Base-by-base conservation (phyloP, 2,888 invertebrate genomes). In the Drosophila mettleri region DNA sequence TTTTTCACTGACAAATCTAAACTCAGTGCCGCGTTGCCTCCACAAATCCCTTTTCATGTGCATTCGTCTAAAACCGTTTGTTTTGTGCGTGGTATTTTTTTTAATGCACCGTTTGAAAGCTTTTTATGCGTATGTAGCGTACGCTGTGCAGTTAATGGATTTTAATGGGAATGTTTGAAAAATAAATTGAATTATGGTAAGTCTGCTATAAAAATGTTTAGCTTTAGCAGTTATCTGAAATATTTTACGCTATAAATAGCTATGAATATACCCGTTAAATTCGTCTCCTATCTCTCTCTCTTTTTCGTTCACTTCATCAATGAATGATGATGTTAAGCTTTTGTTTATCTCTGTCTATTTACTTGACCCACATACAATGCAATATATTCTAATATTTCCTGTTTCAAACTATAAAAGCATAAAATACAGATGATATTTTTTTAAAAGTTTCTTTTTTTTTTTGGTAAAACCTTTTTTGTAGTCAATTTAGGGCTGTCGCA, bases 1-100 rank as follows among this genome's bases (percentile, higher is more conserved):
- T 9, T 41, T 24, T 83, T 83, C 65, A 78, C 71, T 84, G 78
- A 75, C 48, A 54, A 67, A 63, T 74, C 78, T 57, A 63, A 71
- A 81, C 78, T 80, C 68, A 65, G 31, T 48, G 16, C 22, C 1
- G 33, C 33, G 46, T 20, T 20, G 12, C 20, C 18, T 14, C n/a
- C 7, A 6, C 14, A 12, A n/a, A 0, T 0, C 4, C 22, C 2
- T 1, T 43, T 24, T 12, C 24, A 12, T 22, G n/a, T n/a, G 18
- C 3, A 1, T 24, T 43, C 24, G 5, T 27, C 24, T n/a, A 58
- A 33, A 38, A 20, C 31, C 24, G 45, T 49, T 62, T 41, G 34
- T 29, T 22, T 34, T 46, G 46, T 48, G 62, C 46, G 39, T 59
- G 31, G 24, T 27, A 41, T 8, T 33, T 33, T 38, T 36, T 27